A percentile compares a stretch with the other conserved stretches of the same genome.
Conservation (phyloP, 2,888 invertebrate species). For the Furcula furcula region DNA sequence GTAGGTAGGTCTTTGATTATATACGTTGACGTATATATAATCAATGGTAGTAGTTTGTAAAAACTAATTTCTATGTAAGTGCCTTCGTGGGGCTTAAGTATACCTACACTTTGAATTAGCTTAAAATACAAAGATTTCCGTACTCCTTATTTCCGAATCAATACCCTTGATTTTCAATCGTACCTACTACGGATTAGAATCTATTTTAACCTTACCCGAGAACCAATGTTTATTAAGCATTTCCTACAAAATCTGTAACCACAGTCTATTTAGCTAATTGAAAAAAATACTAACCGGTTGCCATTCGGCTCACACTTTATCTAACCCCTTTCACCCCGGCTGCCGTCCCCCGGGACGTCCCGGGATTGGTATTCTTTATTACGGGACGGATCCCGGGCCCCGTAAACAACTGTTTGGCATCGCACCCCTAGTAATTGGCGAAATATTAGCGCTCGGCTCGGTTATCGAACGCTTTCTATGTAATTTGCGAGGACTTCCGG, state of each 20-base stretch:
- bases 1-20: no score
- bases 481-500: constrained; percentile 24
- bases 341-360: constrained; percentile 48
- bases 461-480: constrained; percentile 26
- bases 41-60: no score
- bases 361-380: constrained; percentile 65
- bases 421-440: constrained; percentile 50
- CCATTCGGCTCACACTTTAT: constrained; percentile 38
- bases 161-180: no score
- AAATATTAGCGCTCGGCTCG: constrained; percentile 50
- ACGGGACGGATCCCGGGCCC: constrained; percentile 37
- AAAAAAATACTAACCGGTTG: constrained; percentile 50
- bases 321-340: constrained; percentile 57
- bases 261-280: constrained; percentile 51
- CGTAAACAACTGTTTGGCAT: constrained; percentile 56
- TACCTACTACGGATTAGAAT: no score
- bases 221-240: no score
- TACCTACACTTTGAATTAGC: no score
- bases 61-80: no score
- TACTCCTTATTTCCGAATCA: no score
- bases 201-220: no score
- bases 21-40: no score
- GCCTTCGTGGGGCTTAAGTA: no score
- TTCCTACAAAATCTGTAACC: constrained; percentile 3
- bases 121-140: no score